Evolutionary conservation across 2,113 vertebrate species (phyloP), one percentile per base, ranked within the genome.

Genomic region (Vimba vimba): DNA sequence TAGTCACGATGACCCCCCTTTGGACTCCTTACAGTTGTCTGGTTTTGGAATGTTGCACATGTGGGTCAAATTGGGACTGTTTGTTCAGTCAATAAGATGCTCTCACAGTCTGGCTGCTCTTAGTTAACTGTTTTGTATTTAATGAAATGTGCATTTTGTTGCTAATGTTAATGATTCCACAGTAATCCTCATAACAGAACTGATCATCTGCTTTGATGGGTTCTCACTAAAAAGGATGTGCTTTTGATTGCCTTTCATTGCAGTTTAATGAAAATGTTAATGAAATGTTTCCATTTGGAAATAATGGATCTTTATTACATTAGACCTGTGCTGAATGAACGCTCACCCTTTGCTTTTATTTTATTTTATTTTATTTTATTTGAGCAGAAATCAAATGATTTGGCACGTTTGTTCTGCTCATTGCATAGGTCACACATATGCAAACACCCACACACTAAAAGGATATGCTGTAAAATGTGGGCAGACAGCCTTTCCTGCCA

Each of bases 31-130:
- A 81, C 88, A 88, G 83, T 85, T 83, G 83, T 84, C 84, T 87
- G 82, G 86, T 87, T 88, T 85, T 87, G 92, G 92, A 92, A 93
- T 93, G 89, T 90, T 90, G 88, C 92, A 92, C 92, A 91, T 93
- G 89, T 83, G 45, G 55, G 79, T 30, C 83, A 89, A 87, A 86
- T 74, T 84, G 90, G n/a, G 84, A 76, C 83, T 85, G 87, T 93
- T 93, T 93, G 87, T 89, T 82, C 76, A 74, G 68, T 85, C 57
- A 86, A 73, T 86, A 82, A 87, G 74, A 79, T 85, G 39, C 87
- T 85, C 75, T 55, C 25, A 73, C 36, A 33, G 27, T 33, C 47
- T 52, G 27, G 15, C 59, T 64, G 86, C 83, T 76, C 59, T 82
- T 85, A 88, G 86, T 75, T 86, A 43, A 47, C 80, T 86, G 10